Conservation (phyloP, 2,113 vertebrate genomes). For the Meles meles region DNA sequence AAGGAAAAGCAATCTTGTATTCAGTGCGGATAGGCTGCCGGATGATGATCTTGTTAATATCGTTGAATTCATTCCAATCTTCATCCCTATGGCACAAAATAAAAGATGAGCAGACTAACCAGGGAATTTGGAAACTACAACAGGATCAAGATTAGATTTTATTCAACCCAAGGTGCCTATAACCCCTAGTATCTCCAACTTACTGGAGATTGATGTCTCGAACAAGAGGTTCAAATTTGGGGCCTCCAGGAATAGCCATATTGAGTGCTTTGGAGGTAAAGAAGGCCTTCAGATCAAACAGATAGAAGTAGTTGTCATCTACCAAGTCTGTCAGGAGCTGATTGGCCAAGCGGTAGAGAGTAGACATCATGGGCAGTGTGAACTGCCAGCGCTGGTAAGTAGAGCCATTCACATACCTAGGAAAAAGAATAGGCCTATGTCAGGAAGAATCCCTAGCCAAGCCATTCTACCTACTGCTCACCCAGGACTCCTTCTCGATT, state of each 20-base stretch:
- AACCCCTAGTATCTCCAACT: conserved; percentile 67
- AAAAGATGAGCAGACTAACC: not conserved
- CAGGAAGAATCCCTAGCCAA: not conserved
- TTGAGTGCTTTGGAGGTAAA: conserved; percentile 99
- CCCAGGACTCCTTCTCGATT: not conserved
- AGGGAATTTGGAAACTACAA: not conserved
- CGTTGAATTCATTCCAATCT: conserved; percentile 99
- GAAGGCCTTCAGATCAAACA: conserved; percentile 98
- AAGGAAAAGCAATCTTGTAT: conserved; percentile 98
- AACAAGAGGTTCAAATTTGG: conserved; percentile 98
- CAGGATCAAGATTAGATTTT: not conserved
- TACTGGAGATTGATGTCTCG: conserved; percentile 99
- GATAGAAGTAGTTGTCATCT: conserved; percentile 97
- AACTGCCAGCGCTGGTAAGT: conserved; percentile 99
- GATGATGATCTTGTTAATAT: conserved; percentile 99
- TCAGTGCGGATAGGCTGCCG: conserved; percentile 97
- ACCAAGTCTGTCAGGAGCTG: conserved; percentile 98
- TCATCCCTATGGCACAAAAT: conserved; percentile 88
- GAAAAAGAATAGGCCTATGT: not conserved
- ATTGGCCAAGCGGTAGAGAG: conserved; percentile 97
- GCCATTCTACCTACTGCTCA: not conserved
- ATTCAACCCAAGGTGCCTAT: not conserved
- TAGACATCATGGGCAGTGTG: conserved; percentile 99
- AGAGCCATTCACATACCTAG: conserved; percentile 95
- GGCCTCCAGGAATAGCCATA: conserved; percentile 98